Evolutionary conservation across 2,888 invertebrate genomes (phyloP).

Genomic region (Sceliomorpha sp.): DNA sequence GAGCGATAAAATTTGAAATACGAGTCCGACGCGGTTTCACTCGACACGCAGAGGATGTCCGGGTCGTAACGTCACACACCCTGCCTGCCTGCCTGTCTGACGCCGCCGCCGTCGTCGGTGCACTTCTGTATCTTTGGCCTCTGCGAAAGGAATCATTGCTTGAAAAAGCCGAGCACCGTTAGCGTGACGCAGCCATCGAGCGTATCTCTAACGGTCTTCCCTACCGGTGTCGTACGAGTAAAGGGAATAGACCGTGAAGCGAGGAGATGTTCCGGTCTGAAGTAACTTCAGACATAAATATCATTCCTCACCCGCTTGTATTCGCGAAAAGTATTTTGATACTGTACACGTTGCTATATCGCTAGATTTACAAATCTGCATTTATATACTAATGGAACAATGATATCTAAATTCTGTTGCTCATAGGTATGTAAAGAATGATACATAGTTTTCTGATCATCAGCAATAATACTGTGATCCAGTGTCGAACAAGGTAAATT

Average conservation of each 20-base stretch:
- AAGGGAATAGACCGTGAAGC: conserved; percentile 56
- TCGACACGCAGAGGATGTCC: conserved; percentile 71
- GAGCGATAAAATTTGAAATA: conserved; percentile 79
- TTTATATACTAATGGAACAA: conserved; percentile 43
- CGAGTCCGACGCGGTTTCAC: conserved; percentile 64
- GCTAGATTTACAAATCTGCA: conserved; percentile 45
- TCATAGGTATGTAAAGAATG: no score
- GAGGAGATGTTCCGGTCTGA: conserved; percentile 49
- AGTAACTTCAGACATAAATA: conserved; percentile 53
- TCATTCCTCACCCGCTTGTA: conserved; percentile 36
- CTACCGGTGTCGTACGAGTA: conserved; percentile 23
- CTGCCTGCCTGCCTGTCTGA: conserved; percentile 29
- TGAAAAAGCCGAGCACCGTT: conserved; percentile 33
- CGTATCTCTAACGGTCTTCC: conserved; percentile 36
- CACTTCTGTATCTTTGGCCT: conserved; percentile 47
- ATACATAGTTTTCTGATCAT: no score
- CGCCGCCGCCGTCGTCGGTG: conserved; percentile 39
- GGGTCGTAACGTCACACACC: conserved; percentile 73
- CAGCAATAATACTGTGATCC: no score
- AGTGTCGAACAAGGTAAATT: no score
- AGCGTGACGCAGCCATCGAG: conserved; percentile 45
- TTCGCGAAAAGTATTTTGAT: conserved; percentile 49
- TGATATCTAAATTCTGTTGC: no score
- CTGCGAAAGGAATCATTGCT: conserved; percentile 35
- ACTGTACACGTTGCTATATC: conserved; percentile 13